Conservation (phyloP, 2,113 vertebrate species). For the Xyrauchen texanus region DNA sequence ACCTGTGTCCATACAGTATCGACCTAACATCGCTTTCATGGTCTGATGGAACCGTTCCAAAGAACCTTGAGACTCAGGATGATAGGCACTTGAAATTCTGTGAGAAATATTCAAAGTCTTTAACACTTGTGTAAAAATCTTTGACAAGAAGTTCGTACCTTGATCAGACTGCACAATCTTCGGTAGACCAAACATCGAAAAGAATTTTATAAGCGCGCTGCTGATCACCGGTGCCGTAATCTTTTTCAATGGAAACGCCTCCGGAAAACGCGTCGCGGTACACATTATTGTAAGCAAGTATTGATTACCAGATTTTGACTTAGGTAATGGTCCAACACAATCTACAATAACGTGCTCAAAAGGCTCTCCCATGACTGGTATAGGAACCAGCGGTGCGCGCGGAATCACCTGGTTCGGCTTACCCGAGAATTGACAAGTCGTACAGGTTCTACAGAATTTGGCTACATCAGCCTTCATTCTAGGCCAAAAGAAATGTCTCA, state of each 20-base stretch:
- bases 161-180: neutral
- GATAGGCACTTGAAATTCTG: neutral
- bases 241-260: too few species aligned
- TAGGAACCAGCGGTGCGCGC: too few species aligned
- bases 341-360: too few species aligned
- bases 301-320: too few species aligned
- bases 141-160: neutral
- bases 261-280: too few species aligned
- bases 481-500: neutral
- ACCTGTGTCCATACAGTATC: neutral
- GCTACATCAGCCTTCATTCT: neutral
- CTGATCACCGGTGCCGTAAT: too few species aligned
- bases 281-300: too few species aligned
- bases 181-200: neutral
- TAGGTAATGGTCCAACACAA: too few species aligned
- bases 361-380: too few species aligned
- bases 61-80: neutral
- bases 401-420: neutral
- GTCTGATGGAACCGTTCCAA: neutral
- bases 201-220: neutral
- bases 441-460: neutral
- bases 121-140: neutral
- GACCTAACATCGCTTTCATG: neutral
- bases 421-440: neutral
- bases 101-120: neutral